Evolutionary conservation across 2,888 invertebrate species (phyloP), one percentile per base, ranked within the genome.

Genomic region (Nomada ferruginata): DNA sequence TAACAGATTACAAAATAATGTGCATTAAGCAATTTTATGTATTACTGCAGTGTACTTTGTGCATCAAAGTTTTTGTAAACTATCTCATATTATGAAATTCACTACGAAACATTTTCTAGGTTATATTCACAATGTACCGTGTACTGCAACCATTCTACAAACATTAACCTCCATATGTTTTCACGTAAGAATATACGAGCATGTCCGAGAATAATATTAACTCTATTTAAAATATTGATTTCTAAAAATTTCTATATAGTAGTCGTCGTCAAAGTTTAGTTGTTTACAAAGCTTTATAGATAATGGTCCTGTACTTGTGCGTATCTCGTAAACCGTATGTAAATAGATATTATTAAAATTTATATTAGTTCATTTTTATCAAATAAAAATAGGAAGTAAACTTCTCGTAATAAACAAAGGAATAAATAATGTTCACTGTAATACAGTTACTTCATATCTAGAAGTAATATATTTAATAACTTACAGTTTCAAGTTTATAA

Each of bases 141-240:
- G 7, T 59, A 73, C n/a, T 52, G 29, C 52, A 59, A 68, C 10
- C 47, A 44, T 66, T 74, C 44, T 13, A 73, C 44, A 68, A 80
- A 80, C 74, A 80, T 80, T 68, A 74, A 63, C 52, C 82, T 73
- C 73, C 74, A 18, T 74, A 80, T 82, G 80, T 80, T 80, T 80
- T 80, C 63, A 63, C 20, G 18, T 57, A 73, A 59, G 63, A 64
- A 68, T 36, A 18, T 4, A 53, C 0, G 13, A 10, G 23, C 36
- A 29, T 26, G 57, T 63, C 20, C 36, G 36, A 36, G 26, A 18
- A 66, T 23, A 18, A 73, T 20, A 26, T 60, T 64, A 64, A 55
- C 23, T 75, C 13, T 15, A 59, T 44, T 61, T 29, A 57, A 75
- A 57, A 57, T 76, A 76, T 79, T 50, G 77, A 76, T 79, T 60